Evolutionary conservation across 1,140 invertebrate species (phyloP).

Genomic region (Bombus superbus): DNA sequence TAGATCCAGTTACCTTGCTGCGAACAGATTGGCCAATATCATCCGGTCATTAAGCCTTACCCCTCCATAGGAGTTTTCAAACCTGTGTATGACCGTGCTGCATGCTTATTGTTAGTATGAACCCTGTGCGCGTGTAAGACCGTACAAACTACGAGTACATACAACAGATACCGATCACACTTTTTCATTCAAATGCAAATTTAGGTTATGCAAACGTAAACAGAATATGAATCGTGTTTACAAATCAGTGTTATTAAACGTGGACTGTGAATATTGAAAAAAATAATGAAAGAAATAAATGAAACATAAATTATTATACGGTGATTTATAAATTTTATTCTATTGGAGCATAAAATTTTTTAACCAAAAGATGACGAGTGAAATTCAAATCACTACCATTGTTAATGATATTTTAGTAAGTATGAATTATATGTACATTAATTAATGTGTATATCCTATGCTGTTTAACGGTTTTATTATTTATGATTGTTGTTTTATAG

Average conservation of each 20-base stretch:
- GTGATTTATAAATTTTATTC: not conserved
- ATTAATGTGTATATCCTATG: not conserved
- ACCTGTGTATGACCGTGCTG: too few species aligned
- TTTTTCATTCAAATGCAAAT: not conserved
- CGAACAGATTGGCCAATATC: too few species aligned
- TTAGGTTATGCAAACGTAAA: conserved; percentile 28
- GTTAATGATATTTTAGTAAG: conserved; percentile 87
- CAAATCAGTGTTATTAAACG: not conserved
- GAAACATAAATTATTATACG: not conserved
- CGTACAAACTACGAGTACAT: not conserved
- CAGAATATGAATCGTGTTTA: not conserved
- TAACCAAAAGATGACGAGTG: conserved; percentile 79
- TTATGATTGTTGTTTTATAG: not conserved
- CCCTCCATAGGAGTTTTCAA: too few species aligned
- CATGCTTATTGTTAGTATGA: too few species aligned
- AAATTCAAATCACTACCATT: conserved; percentile 85
- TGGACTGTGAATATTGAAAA: not conserved
- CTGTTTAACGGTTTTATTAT: not conserved
- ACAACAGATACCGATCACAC: not conserved
- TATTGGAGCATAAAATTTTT: not conserved
- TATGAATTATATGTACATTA: conserved; percentile 44
- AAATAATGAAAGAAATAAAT: not conserved
- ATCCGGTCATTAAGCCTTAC: too few species aligned
- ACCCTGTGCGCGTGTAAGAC: too few species aligned
- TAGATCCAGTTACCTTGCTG: too few species aligned